Evolutionary conservation across 2,888 invertebrate genomes (phyloP), one percentile per base, ranked within the genome.

Genomic region (Melinaea menophilus): DNA sequence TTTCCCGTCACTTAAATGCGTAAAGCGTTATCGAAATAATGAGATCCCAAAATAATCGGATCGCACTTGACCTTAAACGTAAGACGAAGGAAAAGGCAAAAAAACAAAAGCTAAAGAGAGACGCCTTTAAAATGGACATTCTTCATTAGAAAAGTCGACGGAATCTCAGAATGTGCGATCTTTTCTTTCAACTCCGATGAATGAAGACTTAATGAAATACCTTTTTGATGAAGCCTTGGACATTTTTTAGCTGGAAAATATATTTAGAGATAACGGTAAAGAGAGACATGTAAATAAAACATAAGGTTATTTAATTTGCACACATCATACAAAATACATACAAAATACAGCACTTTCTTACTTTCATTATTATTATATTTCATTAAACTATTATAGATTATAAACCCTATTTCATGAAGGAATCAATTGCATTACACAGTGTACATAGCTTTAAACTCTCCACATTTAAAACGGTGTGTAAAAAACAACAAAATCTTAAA

Each of bases 141-240:
- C 88, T 88, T 90, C 81, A 84, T 85, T 84, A 88, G 80, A 82
- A 86, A 84, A 86, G 85, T 81, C 79, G 75, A 73, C 69, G 75
- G 79, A 79, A 76, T 75, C 71, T 62, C 82, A 83, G 89, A 89
- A 89, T 89, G 88, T 83, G 80, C 76, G 79, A 74, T 84, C 87
- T 84, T 80, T 86, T 86, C 86, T 86, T 86, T 86, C 79, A 82
- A 76, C 77, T 76, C 73, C 75, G 75, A 75, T 77, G 78, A 80
- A 80, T 80, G 75, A 79, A 78, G 82, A 79, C 86, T 88, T 90
- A 89, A 90, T 90, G 88, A 90, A 90, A 90, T 90, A 90, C 89
- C 89, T 82, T 79, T 76, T 80, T 88, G 88, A 89, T 88, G 87
- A 88, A 88, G 81, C 75, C 73, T 70, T 63, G 70, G 72, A 73